Conservation (phyloP, 2,113 vertebrate species). For the Reinhardtius hippoglossoides region DNA sequence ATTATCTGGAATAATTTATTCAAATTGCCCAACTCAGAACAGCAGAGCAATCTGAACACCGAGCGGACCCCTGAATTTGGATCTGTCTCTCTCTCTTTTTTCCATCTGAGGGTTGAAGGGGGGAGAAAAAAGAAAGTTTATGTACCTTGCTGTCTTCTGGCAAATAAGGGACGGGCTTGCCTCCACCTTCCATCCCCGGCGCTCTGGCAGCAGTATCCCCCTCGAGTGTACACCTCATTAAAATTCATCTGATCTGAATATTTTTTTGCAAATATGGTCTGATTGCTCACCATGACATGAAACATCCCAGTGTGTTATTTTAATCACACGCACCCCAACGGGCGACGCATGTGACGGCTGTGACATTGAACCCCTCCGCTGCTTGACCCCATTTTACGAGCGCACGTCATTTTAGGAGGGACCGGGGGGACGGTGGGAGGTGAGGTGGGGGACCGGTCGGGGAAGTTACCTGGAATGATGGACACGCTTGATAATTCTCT, state of each 20-base stretch:
- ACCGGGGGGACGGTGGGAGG: neutral
- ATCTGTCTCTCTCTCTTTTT: slow-evolving; percentile 37
- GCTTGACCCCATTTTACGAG: slow-evolving; percentile 89
- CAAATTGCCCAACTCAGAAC: slow-evolving; percentile 99
- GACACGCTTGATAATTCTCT: slow-evolving; percentile 78
- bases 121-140: slow-evolving; percentile 92
- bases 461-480: slow-evolving; percentile 77
- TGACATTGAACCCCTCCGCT: slow-evolving; percentile 88
- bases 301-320: slow-evolving; percentile 90
- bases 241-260: slow-evolving; percentile 99
- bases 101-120: slow-evolving; percentile 57
- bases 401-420: slow-evolving; percentile 60
- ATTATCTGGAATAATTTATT: slow-evolving; percentile 97
- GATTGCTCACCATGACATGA: slow-evolving; percentile 96
- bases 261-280: slow-evolving; percentile 95
- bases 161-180: slow-evolving; percentile 93
- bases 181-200: slow-evolving; percentile 82
- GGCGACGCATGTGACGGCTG: slow-evolving; percentile 90
- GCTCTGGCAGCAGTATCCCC: slow-evolving; percentile 92
- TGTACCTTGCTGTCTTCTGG: slow-evolving; percentile 97
- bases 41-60: slow-evolving; percentile 98
- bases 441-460: slow-evolving; percentile 14
- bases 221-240: slow-evolving; percentile 98
- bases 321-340: slow-evolving; percentile 93
- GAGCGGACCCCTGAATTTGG: slow-evolving; percentile 93